Evolutionary conservation across 2,113 vertebrate genomes (phyloP).

Genomic region (Orcinus orca): DNA sequence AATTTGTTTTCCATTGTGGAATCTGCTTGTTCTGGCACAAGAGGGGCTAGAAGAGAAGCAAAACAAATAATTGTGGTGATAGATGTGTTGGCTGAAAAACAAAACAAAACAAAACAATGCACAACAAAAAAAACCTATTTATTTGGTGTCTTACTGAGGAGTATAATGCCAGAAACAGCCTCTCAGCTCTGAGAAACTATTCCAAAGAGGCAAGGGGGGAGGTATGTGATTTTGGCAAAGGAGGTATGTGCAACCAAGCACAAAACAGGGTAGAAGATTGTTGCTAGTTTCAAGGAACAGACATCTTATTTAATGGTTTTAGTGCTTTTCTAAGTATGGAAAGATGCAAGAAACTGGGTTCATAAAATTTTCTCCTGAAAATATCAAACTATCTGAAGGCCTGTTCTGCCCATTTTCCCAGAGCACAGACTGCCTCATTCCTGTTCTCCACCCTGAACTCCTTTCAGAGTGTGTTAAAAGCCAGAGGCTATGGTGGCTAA

Average conservation of each 20-base stretch:
- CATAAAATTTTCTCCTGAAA: neutral
- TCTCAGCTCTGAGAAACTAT: neutral
- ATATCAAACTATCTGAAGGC: neutral
- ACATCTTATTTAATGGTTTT: neutral
- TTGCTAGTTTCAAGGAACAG: neutral
- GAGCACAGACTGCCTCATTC: neutral
- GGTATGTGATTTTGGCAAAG: neutral
- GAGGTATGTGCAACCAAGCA: neutral
- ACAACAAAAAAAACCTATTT: neutral
- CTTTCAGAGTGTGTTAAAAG: neutral
- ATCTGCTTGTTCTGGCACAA: neutral
- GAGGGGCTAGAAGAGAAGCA: neutral
- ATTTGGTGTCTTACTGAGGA: neutral
- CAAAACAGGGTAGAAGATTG: neutral
- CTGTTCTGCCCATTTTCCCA: neutral
- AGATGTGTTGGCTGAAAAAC: neutral
- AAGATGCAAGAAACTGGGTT: neutral
- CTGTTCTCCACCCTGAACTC: neutral
- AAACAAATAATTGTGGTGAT: neutral
- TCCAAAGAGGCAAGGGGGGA: neutral
- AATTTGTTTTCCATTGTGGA: neutral
- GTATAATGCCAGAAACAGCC: neutral
- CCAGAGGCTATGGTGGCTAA: neutral
- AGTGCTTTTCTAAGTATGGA: neutral
- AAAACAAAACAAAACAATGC: neutral